Evolutionary conservation across 2,888 invertebrate genomes (phyloP).

Genomic region (Leptodirus hochenwartii): DNA sequence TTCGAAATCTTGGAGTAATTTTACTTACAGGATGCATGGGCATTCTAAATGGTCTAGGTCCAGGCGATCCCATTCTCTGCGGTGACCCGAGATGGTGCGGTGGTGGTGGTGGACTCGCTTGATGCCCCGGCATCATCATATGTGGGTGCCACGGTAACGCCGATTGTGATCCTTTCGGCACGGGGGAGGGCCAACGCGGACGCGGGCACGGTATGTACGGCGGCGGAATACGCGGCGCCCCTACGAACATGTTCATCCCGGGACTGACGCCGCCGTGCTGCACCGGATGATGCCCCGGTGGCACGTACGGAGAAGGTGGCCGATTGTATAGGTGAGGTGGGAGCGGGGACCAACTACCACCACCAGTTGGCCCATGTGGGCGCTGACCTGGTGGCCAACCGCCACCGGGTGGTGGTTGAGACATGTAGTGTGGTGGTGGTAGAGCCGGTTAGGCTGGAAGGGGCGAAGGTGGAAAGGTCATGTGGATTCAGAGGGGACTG

Average conservation of each 20-base stretch:
- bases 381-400: conserved; percentile 33
- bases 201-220: conserved; percentile 43
- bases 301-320: conserved; percentile 58
- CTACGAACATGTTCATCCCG: conserved; percentile 26
- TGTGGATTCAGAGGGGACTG: no score
- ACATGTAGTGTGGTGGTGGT: no score
- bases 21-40: conserved; percentile 27
- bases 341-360: conserved; percentile 35
- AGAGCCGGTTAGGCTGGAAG: no score
- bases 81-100: no score
- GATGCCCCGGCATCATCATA: no score
- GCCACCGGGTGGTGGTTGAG: conserved; percentile 16
- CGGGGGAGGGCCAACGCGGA: conserved; percentile 42
- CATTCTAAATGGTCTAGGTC: conserved; percentile 25
- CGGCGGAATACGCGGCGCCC: no score
- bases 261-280: conserved; percentile 43
- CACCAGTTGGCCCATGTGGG: no score
- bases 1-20: no score
- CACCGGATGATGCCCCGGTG: conserved; percentile 58
- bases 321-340: conserved; percentile 50
- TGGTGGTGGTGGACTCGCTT: conserved; percentile 25
- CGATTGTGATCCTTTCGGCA: conserved; percentile 26
- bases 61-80: no score
- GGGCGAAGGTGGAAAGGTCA: no score
- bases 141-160: conserved; percentile 22